Evolutionary conservation across 1,140 invertebrate genomes (phyloP), one percentile per base, ranked within the genome.

Genomic region (Trichoplusia ni): DNA sequence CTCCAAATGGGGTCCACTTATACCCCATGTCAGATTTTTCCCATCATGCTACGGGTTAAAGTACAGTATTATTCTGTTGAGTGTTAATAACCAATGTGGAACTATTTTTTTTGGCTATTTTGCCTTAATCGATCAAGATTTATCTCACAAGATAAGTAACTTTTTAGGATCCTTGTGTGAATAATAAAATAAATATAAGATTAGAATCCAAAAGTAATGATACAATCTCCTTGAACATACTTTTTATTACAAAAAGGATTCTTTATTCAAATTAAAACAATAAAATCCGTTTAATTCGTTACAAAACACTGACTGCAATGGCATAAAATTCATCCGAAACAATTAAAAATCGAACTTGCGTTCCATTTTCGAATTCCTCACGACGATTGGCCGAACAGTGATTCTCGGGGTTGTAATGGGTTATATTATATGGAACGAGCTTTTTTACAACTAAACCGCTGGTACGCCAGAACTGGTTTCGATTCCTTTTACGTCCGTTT

Each of bases 391-490:
- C 56, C 74, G 76, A 76, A 72, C 81, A 75, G 82, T 89, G 82
- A 83, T 88, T 89, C 86, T 82, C 84, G 75, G 79, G 79, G 77
- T 82, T 83, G 84, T 86, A 89, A 88, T 89, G 80, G 85, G 81
- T 82, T 88, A 89, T 89, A 88, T 88, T 86, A 86, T 86, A 88
- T 82, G 84, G 82, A 86, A 89, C 84, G 81, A 78, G 77, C 77
- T 72, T 86, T 84, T 89, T 89, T 86, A 89, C 84, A 88, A 82
- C 86, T 88, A 86, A 85, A 87, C 70, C 84, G 79, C 86, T 84
- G 80, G 79, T 81, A 77, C 76, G 70, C 69, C 77, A 83, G 72
- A 83, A 86, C 85, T 72, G 86, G 81, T 86, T 87, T 67, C 56
- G 69, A 84, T 79, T 75, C 75, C 79, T 82, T 86, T 84, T 79